Evolutionary conservation across 1,140 invertebrate species (phyloP).

Genomic region (Brachionus rubens): DNA sequence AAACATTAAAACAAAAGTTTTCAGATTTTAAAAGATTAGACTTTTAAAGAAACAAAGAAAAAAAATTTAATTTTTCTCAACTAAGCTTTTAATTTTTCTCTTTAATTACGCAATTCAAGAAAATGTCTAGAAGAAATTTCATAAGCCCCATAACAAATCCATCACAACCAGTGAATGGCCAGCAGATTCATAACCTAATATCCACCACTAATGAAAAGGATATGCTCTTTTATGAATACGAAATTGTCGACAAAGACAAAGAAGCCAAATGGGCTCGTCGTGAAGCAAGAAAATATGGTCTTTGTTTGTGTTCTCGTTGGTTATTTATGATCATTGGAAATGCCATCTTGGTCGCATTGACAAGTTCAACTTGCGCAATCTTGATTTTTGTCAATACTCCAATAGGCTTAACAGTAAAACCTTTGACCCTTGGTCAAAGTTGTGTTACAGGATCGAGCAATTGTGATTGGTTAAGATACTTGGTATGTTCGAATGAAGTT

Average conservation of each 20-base stretch:
- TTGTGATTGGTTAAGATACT: constrained; percentile 29
- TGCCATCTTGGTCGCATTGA: constrained; percentile 10
- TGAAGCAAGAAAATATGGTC: constrained; percentile 15
- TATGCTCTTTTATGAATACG: constrained; percentile 43
- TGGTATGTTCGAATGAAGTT: background rate
- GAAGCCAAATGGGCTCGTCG: constrained; percentile 33
- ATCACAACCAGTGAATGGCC: background rate
- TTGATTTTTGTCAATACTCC: constrained; percentile 39
- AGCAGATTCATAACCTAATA: constrained; percentile 25
- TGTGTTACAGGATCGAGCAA: constrained; percentile 14
- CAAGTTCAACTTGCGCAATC: constrained; percentile 29
- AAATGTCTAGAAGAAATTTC: constrained; percentile 22
- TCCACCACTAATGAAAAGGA: constrained; percentile 8
- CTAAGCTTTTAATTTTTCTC: no score
- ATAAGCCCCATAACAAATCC: background rate
- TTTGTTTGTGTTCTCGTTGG: constrained; percentile 36
- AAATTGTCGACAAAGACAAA: constrained; percentile 42
- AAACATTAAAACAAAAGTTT: no score
- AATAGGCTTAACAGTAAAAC: constrained; percentile 23
- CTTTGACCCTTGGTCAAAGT: constrained; percentile 36
- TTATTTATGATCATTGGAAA: constrained; percentile 38
- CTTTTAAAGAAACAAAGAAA: no score
- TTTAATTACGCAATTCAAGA: background rate
- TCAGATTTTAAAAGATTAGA: no score
- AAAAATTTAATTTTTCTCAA: no score